Conservation (phyloP, 2,113 vertebrate genomes). For the Rousettus leschenaultii region DNA sequence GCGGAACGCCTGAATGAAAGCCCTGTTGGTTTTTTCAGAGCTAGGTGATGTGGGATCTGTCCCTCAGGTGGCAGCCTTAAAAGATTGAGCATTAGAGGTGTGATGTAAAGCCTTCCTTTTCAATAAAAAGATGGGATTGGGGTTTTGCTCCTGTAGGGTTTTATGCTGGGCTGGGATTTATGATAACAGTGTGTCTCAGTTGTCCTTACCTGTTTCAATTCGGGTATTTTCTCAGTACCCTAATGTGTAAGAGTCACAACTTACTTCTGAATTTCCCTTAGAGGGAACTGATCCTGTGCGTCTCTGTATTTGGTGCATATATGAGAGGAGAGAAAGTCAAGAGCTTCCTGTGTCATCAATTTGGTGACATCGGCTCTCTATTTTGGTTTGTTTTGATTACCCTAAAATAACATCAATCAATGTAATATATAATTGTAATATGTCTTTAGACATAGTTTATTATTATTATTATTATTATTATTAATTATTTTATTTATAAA, state of each 20-base stretch:
- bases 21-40: not conserved
- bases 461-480: not conserved
- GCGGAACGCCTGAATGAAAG: not conserved
- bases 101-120: not conserved
- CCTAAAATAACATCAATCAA: not conserved
- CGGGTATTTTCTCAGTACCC: not conserved
- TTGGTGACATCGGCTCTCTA: not conserved
- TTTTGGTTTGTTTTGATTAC: not conserved
- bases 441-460: not conserved
- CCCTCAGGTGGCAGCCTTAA: not conserved
- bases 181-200: not conserved
- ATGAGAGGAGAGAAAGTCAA: not conserved
- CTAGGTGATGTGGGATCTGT: not conserved
- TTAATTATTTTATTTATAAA: not conserved
- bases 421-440: not conserved
- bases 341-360: not conserved
- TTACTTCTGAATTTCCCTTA: not conserved
- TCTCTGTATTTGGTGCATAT: not conserved
- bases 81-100: not conserved
- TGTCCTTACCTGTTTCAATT: not conserved
- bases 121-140: not conserved
- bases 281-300: not conserved
- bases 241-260: not conserved
- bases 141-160: not conserved
- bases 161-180: not conserved